phyloP scores from a whole-genome alignment of 2,797 vertebrate genomes.

The Notoglanidium macrostoma region DNA sequence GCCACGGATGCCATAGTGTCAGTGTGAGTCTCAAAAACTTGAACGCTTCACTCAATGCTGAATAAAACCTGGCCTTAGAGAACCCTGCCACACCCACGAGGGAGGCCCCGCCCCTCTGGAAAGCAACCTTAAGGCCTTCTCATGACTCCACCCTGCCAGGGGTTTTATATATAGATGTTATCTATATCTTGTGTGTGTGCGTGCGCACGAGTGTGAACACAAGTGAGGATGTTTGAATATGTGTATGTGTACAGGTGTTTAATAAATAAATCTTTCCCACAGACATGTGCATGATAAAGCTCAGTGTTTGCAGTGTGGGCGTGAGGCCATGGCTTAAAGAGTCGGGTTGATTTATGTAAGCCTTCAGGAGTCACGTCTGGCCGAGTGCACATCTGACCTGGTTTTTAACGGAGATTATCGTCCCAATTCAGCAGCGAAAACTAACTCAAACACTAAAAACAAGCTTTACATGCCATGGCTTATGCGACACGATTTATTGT shows the following conservation, averaged over 20 bases:
- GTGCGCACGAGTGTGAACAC: constrained; percentile 66
- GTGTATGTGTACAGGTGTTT: constrained; percentile 70
- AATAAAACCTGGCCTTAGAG: constrained; percentile 72
- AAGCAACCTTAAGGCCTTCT: constrained; percentile 67
- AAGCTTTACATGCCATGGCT: not conserved
- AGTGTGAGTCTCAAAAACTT: constrained; percentile 49
- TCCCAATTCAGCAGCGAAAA: not conserved
- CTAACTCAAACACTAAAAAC: not conserved
- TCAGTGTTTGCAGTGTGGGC: constrained; percentile 20
- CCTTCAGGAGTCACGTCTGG: not conserved
- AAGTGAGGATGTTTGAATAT: constrained; percentile 68
- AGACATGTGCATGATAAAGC: constrained; percentile 40
- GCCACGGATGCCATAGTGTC: constrained; percentile 57
- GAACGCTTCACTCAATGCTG: constrained; percentile 57
- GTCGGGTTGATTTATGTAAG: not conserved
- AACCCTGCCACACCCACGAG: constrained; percentile 72
- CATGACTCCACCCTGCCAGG: constrained; percentile 72
- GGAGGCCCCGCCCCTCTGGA: constrained; percentile 63
- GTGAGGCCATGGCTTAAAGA: not conserved
- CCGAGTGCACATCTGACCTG: not conserved
- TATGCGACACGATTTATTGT: not conserved
- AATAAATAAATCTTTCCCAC: constrained; percentile 74
- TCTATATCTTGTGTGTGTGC: constrained; percentile 58
- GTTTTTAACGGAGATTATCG: not conserved
- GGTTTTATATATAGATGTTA: constrained; percentile 74